Conservation (phyloP, 2,113 vertebrate genomes). For the Pseudopodoces humilis region DNA sequence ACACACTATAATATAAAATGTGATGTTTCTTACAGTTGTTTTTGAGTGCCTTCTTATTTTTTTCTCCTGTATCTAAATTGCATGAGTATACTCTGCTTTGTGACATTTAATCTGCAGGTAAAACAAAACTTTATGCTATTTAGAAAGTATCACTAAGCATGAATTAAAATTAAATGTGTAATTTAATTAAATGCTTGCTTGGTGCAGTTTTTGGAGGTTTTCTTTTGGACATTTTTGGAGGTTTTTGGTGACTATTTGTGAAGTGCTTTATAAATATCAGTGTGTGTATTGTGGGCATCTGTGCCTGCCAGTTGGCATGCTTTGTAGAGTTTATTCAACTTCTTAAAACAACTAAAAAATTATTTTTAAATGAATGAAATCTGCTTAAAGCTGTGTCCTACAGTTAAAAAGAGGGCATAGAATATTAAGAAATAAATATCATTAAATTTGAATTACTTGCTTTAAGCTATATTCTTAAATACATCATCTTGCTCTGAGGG, state of each 20-base stretch:
- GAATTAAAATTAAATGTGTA: background rate
- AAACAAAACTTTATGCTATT: background rate
- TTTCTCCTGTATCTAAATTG: background rate
- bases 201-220: background rate
- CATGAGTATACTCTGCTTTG: background rate
- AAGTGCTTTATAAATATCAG: conserved; percentile 51
- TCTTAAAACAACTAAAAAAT: background rate
- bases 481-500: background rate
- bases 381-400: background rate
- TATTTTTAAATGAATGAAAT: background rate
- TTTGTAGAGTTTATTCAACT: conserved; percentile 51
- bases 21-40: background rate
- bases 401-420: background rate
- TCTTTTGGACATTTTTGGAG: background rate
- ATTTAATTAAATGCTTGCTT: background rate
- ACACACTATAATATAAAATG: background rate
- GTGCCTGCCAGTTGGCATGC: conserved; percentile 37
- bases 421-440: background rate
- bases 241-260: background rate
- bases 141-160: background rate
- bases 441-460: background rate
- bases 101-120: background rate
- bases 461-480: background rate
- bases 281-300: conserved; percentile 4
- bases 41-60: background rate